phyloP scores from a whole-genome alignment of 1,140 invertebrate species.

The Dreissena rostriformis region DNA sequence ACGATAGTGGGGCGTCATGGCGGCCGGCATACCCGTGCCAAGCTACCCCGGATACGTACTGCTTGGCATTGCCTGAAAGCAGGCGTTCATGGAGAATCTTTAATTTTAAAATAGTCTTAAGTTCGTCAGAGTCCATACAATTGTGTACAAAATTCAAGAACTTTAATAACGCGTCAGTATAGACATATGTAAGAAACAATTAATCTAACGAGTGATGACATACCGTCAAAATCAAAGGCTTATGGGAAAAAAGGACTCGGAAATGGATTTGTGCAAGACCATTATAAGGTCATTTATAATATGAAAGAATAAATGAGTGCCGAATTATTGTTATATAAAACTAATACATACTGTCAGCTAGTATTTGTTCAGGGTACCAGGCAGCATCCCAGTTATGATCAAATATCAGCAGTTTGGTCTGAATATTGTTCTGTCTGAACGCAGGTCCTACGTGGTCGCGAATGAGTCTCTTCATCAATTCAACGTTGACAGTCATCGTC shows the following conservation, averaged over 20 bases:
- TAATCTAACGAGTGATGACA: not conserved
- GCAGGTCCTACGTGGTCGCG: conserved; percentile 62
- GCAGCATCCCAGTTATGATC: conserved; percentile 66
- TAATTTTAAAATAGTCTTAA: not conserved
- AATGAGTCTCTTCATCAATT: conserved; percentile 53
- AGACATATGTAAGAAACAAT: not conserved
- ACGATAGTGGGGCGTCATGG: conserved; percentile 41
- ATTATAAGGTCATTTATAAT: no score
- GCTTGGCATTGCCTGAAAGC: conserved; percentile 27
- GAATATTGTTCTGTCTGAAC: conserved; percentile 58
- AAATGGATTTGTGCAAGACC: no score
- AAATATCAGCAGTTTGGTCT: conserved; percentile 65
- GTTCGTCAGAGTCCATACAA: not conserved
- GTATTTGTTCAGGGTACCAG: conserved; percentile 59
- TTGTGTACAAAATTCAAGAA: not conserved
- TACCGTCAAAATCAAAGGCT: not conserved
- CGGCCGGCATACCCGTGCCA: conserved; percentile 69
- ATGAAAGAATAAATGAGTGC: no score
- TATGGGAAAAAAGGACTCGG: not conserved
- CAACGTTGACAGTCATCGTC: conserved; percentile 39
- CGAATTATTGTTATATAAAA: not conserved
- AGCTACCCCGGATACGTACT: conserved; percentile 63
- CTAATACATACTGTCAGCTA: conserved; percentile 46
- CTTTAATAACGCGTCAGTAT: not conserved
- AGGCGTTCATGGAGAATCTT: not conserved